These are phyloP conservation scores for Silurus lanzhouensis DNA, from an alignment of 2,797 vertebrate genomes.

Conservation along the genomic window DNA sequence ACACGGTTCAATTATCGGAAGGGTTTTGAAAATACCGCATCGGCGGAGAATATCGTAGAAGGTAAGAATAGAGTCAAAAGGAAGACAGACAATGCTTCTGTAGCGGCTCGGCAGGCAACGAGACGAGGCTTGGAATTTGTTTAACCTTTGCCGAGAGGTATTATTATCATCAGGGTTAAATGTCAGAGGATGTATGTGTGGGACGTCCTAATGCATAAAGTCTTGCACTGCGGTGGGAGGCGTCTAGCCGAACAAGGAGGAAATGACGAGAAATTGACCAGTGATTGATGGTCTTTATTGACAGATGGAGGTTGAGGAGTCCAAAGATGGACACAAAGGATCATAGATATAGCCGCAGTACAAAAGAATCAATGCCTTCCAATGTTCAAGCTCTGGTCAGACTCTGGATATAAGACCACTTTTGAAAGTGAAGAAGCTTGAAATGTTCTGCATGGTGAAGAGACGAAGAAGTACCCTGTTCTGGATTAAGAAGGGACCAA, in stretches of 20 bases:
- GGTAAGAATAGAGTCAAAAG: no score
- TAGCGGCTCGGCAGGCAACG: not conserved
- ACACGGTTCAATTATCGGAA: not conserved
- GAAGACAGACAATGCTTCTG: not conserved
- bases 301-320: not conserved
- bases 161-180: slow-evolving; percentile 16
- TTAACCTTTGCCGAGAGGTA: not conserved
- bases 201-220: not conserved
- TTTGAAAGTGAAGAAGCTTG: no score
- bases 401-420: not conserved
- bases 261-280: not conserved
- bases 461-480: not conserved
- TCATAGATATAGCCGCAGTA: not conserved
- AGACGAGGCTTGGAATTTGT: slow-evolving; percentile 7
- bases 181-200: not conserved
- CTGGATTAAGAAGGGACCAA: not conserved
- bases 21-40: not conserved
- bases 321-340: not conserved
- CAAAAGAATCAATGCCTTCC: not conserved
- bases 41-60: not conserved
- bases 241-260: not conserved
- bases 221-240: not conserved
- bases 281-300: not conserved
- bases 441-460: no score
- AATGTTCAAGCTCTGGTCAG: not conserved